Percentiles rank a stretch among this genome's conserved stretches.
These are phyloP conservation scores for Hippocampus mohnikei DNA, from an alignment of 2,113 vertebrate species.

Conservation along the genomic window DNA sequence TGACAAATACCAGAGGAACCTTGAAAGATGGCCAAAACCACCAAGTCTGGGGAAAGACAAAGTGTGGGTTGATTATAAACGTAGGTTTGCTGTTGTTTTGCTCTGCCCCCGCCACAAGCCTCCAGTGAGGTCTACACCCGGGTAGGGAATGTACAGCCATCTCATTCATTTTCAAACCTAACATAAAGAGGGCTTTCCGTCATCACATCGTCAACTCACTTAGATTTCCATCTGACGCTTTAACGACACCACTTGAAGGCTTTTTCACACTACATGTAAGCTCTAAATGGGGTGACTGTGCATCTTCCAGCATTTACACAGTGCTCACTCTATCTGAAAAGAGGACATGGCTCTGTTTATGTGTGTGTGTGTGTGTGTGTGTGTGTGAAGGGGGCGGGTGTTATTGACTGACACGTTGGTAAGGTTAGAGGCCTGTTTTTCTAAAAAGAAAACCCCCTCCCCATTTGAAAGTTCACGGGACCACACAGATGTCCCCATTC, in stretches of 20 bases:
- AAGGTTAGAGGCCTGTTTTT: constrained; percentile 37
- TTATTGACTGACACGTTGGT: constrained; percentile 48
- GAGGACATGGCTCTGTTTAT: not conserved
- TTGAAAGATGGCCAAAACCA: constrained; percentile 24
- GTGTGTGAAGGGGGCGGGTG: constrained; percentile 1
- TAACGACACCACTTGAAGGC: constrained; percentile 25
- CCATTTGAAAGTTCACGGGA: constrained; percentile 31
- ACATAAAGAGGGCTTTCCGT: constrained; percentile 31
- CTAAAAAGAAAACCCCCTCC: constrained; percentile 36
- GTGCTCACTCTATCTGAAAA: constrained; percentile 39
- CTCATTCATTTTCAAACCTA: constrained; percentile 32
- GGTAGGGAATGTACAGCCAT: constrained; percentile 25
- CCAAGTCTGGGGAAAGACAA: constrained; percentile 15
- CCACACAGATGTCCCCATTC: constrained; percentile 46
- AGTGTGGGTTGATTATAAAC: constrained; percentile 10
- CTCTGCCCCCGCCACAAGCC: constrained; percentile 5
- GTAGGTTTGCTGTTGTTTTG: constrained; percentile 15
- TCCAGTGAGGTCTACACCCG: not conserved
- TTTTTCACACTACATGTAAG: constrained; percentile 9
- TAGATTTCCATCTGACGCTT: constrained; percentile 21
- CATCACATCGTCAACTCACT: constrained; percentile 37
- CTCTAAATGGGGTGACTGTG: constrained; percentile 37
- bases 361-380: not conserved
- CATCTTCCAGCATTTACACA: constrained; percentile 37
- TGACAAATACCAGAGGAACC: constrained; percentile 43